A percentile compares a stretch with the other conserved stretches of the same genome.
These are phyloP conservation scores for Plodia interpunctella DNA, from an alignment of 1,140 invertebrate species.

Conservation along the genomic window DNA sequence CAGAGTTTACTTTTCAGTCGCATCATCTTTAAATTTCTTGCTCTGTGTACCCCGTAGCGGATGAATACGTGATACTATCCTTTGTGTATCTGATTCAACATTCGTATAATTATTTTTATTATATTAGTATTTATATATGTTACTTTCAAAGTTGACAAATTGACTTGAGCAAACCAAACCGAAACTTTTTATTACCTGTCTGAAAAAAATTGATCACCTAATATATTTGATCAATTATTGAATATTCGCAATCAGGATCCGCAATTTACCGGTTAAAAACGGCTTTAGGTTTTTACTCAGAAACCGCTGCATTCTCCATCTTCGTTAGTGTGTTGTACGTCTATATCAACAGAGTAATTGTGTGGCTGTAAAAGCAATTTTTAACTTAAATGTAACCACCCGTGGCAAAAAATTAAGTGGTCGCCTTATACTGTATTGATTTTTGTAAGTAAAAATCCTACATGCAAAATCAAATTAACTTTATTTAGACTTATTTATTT, in stretches of 20 bases:
- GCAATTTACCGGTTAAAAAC: neutral
- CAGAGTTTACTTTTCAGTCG: too few species aligned
- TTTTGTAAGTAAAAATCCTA: neutral
- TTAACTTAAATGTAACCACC: slow-evolving; percentile 1
- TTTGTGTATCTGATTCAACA: too few species aligned
- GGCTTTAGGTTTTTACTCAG: neutral
- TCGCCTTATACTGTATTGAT: neutral
- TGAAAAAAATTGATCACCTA: neutral
- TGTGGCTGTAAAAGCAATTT: neutral
- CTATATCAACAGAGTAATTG: slow-evolving; percentile 2
- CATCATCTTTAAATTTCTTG: too few species aligned
- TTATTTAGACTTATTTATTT: too few species aligned
- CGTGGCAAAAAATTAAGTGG: slow-evolving; percentile 1
- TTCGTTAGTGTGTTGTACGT: neutral
- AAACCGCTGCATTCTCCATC: slow-evolving; percentile 1
- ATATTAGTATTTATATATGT: too few species aligned
- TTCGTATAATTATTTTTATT: too few species aligned
- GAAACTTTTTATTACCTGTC: too few species aligned
- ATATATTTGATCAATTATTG: neutral
- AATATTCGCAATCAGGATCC: neutral
- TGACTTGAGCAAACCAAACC: too few species aligned
- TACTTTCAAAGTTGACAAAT: too few species aligned
- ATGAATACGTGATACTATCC: too few species aligned
- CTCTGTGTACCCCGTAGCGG: too few species aligned
- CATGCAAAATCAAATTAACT: too few species aligned